A percentile compares a stretch with the other conserved stretches of the same genome.
Conservation (phyloP, 1,140 invertebrate genomes). For the Nasonia vitripennis region DNA sequence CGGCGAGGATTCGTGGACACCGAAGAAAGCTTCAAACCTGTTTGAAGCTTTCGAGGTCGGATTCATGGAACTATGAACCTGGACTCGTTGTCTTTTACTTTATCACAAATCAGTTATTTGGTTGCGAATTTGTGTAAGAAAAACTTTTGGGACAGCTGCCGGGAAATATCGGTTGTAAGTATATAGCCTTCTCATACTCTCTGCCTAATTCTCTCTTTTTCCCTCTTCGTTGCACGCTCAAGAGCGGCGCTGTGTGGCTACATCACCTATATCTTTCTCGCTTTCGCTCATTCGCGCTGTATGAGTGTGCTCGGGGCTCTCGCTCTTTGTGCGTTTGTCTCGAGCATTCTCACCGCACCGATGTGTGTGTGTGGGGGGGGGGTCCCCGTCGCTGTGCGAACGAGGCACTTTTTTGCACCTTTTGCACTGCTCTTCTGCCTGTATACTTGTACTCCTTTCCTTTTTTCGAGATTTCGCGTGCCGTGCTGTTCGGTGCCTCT, state of each 20-base stretch:
- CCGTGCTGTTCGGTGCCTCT: background rate
- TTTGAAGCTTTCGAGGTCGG: slow-evolving; percentile 88
- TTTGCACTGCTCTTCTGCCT: background rate
- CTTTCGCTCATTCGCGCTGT: background rate
- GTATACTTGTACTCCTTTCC: background rate
- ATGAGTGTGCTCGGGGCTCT: background rate
- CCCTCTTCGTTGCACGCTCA: background rate
- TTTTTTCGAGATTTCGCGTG: background rate
- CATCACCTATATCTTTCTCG: background rate
- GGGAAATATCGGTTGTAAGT: slow-evolving; percentile 85
- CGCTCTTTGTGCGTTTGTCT: background rate
- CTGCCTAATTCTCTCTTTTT: background rate
- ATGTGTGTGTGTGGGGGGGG: too few species aligned
- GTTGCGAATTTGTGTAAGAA: slow-evolving; percentile 96
- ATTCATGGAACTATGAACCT: slow-evolving; percentile 99
- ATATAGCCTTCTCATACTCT: slow-evolving; percentile 59
- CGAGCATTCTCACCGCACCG: background rate
- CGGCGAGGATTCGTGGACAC: slow-evolving; percentile 63
- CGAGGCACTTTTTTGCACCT: background rate
- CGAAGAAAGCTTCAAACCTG: slow-evolving; percentile 88
- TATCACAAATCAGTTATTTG: slow-evolving; percentile 98
- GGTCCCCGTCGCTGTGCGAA: background rate
- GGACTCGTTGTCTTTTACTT: slow-evolving; percentile 97
- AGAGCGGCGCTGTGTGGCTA: background rate
- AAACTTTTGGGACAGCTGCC: slow-evolving; percentile 91